phyloP scores from a whole-genome alignment of 2,888 invertebrate genomes.

The Ypsolopha sequella region DNA sequence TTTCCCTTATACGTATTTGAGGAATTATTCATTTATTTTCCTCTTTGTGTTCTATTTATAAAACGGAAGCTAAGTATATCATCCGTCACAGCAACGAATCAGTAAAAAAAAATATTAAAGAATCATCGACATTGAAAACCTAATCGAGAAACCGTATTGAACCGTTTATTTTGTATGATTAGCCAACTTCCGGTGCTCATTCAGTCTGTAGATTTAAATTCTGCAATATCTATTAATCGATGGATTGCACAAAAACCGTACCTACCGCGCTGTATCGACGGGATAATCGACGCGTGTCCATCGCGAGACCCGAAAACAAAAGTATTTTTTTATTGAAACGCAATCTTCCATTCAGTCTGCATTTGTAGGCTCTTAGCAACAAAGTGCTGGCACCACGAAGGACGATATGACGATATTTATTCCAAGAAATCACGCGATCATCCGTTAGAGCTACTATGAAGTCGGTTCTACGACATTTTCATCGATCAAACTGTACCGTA shows the following conservation, averaged over 20 bases:
- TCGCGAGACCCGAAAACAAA: constrained; percentile 29
- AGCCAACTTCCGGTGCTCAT: not conserved
- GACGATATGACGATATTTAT: constrained; percentile 16
- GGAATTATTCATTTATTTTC: not conserved
- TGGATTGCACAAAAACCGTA: not conserved
- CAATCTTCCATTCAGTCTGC: constrained; percentile 2
- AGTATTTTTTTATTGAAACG: constrained; percentile 32
- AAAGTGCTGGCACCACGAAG: not conserved
- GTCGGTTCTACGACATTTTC: constrained; percentile 11
- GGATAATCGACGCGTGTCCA: constrained; percentile 17
- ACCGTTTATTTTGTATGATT: not conserved
- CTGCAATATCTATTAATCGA: not conserved
- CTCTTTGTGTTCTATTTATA: not conserved
- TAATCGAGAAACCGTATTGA: too few species aligned
- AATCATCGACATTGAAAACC: too few species aligned
- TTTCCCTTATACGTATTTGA: not conserved
- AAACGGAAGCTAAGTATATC: too few species aligned
- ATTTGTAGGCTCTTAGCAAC: not conserved
- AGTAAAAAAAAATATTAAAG: too few species aligned
- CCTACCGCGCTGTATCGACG: not conserved
- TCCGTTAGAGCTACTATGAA: constrained; percentile 5
- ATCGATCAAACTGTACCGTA: constrained; percentile 23
- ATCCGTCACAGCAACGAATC: too few species aligned
- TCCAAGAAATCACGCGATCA: constrained; percentile 34
- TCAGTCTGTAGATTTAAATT: not conserved